Evolutionary conservation across 2,797 vertebrate species (phyloP).

Genomic region (Pelochelys cantorii): DNA sequence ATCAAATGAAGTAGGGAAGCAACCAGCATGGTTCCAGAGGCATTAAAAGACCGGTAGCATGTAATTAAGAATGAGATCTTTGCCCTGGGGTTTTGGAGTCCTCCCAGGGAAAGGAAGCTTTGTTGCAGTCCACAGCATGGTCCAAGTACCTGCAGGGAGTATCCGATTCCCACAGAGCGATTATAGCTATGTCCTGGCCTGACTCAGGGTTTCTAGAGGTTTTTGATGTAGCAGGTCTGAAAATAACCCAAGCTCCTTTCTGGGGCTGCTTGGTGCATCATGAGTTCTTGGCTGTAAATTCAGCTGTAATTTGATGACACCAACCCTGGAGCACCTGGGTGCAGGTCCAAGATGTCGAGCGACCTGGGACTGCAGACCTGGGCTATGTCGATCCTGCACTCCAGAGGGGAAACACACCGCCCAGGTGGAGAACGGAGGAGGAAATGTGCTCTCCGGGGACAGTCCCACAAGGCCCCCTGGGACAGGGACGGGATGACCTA

Average conservation of each 20-base stretch:
- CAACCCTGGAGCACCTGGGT: neutral
- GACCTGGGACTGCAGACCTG: slow-evolving; percentile 21
- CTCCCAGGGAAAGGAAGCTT: neutral
- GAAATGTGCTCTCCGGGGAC: neutral
- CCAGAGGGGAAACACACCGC: neutral
- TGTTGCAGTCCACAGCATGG: neutral
- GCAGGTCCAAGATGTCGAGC: slow-evolving; percentile 7
- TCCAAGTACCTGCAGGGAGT: neutral
- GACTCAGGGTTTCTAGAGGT: neutral
- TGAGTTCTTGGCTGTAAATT: neutral
- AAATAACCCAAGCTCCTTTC: neutral
- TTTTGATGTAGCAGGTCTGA: neutral
- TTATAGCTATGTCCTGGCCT: neutral
- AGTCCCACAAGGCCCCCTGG: neutral
- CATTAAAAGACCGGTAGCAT: too few species aligned
- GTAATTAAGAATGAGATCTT: accelerated
- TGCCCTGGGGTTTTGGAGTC: neutral
- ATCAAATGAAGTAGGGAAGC: neutral
- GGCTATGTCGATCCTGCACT: neutral
- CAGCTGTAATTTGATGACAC: neutral
- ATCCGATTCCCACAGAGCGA: neutral
- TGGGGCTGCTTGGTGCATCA: accelerated
- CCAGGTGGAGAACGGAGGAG: accelerated
- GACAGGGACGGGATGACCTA: neutral
- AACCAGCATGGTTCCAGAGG: neutral